phyloP scores from a whole-genome alignment of 2,113 vertebrate species.

The Otus sunia region DNA sequence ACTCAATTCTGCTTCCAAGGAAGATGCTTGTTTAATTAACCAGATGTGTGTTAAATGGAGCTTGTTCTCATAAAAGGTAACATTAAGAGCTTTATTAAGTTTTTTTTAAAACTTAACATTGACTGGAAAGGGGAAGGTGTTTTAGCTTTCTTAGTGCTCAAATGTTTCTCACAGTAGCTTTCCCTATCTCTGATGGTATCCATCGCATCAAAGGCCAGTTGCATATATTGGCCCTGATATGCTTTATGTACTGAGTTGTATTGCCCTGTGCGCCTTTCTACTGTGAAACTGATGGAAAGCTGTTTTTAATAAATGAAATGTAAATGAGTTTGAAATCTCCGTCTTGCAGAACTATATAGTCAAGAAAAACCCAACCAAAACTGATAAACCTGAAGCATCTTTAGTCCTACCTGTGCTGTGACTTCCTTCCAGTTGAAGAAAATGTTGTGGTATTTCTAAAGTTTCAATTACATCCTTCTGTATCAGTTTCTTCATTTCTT shows the following conservation, averaged over 20 bases:
- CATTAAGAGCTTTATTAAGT: not conserved
- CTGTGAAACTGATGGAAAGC: not conserved
- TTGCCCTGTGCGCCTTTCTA: not conserved
- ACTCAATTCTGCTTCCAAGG: not conserved
- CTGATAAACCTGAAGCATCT: not conserved
- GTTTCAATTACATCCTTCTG: not conserved
- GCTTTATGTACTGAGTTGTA: not conserved
- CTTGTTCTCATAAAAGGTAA: not conserved
- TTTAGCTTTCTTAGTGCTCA: not conserved
- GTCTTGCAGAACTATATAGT: not conserved
- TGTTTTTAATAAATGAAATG: not conserved
- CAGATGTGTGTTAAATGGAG: not conserved
- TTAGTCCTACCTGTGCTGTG: not conserved
- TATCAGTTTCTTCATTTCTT: not conserved
- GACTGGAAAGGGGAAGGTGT: not conserved
- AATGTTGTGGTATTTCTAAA: not conserved
- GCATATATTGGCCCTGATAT: fast-evolving
- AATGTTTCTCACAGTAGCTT: not conserved
- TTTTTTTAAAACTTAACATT: not conserved
- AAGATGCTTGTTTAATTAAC: not conserved
- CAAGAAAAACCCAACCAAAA: not conserved
- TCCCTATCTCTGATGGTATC: not conserved
- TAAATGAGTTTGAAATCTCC: not conserved
- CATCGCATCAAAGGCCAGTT: not conserved
- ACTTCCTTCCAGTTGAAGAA: not conserved